Evolutionary conservation across 2,888 invertebrate species (phyloP).

Genomic region (Acleris holmiana): DNA sequence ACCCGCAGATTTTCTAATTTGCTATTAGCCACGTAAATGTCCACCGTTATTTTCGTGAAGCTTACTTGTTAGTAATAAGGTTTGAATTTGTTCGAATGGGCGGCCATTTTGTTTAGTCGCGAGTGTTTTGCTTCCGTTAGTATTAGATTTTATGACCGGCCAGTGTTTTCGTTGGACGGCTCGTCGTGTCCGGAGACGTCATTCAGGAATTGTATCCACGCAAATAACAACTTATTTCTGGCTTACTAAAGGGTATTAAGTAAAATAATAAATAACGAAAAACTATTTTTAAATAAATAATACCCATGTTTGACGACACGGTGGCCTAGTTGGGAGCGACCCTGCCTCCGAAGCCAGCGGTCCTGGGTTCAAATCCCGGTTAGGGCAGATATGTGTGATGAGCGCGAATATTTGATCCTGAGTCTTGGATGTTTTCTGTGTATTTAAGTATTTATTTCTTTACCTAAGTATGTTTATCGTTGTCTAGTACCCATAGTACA

Average conservation of each 20-base stretch:
- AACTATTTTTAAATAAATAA: no score
- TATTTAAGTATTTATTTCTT: no score
- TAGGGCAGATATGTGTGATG: no score
- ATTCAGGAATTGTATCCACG: constrained; percentile 65
- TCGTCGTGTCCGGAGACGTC: constrained; percentile 56
- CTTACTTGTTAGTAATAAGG: constrained; percentile 9
- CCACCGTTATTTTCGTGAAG: background rate
- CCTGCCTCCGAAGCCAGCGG: no score
- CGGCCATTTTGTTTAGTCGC: background rate
- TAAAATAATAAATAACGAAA: background rate
- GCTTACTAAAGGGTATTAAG: background rate
- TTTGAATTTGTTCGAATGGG: background rate
- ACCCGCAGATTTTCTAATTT: constrained; percentile 22
- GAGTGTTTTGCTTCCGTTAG: constrained; percentile 25
- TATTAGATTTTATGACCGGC: constrained; percentile 37
- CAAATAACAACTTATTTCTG: constrained; percentile 50
- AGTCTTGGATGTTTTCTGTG: no score
- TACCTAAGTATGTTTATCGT: no score
- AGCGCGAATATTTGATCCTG: no score
- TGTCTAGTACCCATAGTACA: no score
- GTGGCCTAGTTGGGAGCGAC: no score
- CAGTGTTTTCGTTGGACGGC: constrained; percentile 65
- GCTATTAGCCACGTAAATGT: background rate
- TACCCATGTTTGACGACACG: no score
- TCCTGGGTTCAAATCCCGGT: no score